A percentile compares a stretch with the other conserved stretches of the same genome.
These are phyloP conservation scores for Tychaedon coryphoeus DNA, from an alignment of 2,113 vertebrate genomes.

Conservation along the genomic window DNA sequence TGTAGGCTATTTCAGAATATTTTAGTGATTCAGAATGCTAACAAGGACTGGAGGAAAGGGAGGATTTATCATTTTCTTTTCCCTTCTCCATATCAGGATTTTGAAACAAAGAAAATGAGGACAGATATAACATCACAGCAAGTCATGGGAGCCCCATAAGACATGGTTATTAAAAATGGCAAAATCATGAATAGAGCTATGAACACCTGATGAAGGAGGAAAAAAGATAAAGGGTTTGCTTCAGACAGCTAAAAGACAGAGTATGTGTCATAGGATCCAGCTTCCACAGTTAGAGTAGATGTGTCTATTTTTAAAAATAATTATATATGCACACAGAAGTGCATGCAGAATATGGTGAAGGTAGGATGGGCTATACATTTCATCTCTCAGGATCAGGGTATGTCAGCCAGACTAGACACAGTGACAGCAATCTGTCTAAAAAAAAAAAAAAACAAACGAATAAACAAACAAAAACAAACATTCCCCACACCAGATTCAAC, in stretches of 20 bases:
- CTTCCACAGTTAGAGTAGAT: not conserved
- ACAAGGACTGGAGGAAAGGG: not conserved
- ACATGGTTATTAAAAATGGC: not conserved
- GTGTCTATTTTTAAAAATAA: not conserved
- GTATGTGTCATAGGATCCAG: not conserved
- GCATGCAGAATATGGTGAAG: not conserved
- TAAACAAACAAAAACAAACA: not conserved
- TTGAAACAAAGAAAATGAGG: not conserved
- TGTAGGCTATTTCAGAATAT: constrained; percentile 5
- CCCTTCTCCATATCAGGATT: not conserved
- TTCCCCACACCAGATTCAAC: not conserved
- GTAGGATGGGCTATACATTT: not conserved
- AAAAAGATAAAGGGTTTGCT: not conserved
- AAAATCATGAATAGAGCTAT: not conserved
- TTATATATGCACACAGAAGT: not conserved
- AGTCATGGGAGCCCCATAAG: not conserved
- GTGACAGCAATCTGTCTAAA: not conserved
- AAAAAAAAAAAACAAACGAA: not conserved
- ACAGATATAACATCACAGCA: not conserved
- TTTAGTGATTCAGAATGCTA: not conserved
- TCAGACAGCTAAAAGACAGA: not conserved
- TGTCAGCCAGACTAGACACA: not conserved
- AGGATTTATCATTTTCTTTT: not conserved
- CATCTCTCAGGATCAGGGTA: not conserved
- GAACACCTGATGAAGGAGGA: not conserved